Percentiles rank a stretch among this genome's conserved stretches.
These are phyloP conservation scores for Pollenia angustigena DNA, from an alignment of 2,888 invertebrate genomes.

Conservation along the genomic window DNA sequence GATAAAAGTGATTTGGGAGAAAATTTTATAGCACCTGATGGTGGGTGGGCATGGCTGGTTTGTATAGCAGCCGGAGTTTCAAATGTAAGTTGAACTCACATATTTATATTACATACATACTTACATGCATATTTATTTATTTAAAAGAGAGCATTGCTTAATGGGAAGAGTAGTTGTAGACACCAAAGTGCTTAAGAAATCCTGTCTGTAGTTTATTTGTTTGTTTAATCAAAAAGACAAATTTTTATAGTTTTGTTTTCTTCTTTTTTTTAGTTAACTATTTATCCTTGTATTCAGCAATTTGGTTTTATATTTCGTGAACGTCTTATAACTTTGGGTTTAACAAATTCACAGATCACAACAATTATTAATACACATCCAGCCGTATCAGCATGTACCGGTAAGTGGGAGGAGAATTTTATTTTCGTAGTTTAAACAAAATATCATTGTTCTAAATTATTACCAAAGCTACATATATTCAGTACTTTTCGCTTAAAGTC, in stretches of 20 bases:
- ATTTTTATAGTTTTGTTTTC: slow-evolving; percentile 59
- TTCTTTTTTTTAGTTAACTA: slow-evolving; percentile 86
- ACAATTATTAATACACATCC: slow-evolving; percentile 90
- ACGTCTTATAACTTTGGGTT: slow-evolving; percentile 86
- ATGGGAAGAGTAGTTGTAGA: background rate
- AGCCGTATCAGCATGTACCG: slow-evolving; percentile 89
- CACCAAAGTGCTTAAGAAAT: slow-evolving; percentile 6
- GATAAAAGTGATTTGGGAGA: slow-evolving; percentile 83
- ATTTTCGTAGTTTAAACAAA: too few relatives aligned
- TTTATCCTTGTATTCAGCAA: slow-evolving; percentile 88
- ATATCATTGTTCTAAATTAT: too few relatives aligned
- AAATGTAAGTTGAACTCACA: slow-evolving; percentile 86
- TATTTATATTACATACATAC: too few relatives aligned
- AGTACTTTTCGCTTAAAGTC: too few relatives aligned
- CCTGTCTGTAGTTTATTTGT: slow-evolving; percentile 26
- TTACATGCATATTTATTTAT: background rate
- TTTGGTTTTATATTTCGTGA: slow-evolving; percentile 90
- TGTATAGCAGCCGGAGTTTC: slow-evolving; percentile 89
- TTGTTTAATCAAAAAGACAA: background rate
- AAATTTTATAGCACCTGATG: slow-evolving; percentile 89
- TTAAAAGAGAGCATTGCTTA: background rate
- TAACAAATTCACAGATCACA: slow-evolving; percentile 88
- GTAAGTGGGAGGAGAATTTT: slow-evolving; percentile 81
- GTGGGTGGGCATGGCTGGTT: slow-evolving; percentile 90
- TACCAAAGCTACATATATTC: too few relatives aligned